Percentiles rank a stretch among this genome's conserved stretches.
phyloP scores from a whole-genome alignment of 2,797 vertebrate genomes.

The Squalus acanthias region DNA sequence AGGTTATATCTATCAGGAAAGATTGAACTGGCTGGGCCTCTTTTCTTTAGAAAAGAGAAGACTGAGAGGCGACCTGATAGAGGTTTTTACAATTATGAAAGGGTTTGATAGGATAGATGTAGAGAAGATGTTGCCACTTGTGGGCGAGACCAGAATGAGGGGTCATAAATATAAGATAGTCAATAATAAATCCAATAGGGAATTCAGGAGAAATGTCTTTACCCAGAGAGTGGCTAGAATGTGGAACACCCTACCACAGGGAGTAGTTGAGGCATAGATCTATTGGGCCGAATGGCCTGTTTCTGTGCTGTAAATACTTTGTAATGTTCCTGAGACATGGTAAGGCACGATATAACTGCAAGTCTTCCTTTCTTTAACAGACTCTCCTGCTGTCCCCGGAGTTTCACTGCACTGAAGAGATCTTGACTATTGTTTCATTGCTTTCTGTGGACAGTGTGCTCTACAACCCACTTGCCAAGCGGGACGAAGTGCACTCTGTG shows the following conservation, averaged over 20 bases:
- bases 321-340: not conserved
- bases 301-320: not conserved
- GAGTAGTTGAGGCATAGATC: not conserved
- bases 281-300: not conserved
- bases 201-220: not conserved
- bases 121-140: too few species aligned
- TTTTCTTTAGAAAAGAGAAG: too few species aligned
- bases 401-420: constrained; percentile 84
- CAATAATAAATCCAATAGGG: not conserved
- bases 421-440: constrained; percentile 83
- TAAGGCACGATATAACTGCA: not conserved
- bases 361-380: constrained; percentile 56
- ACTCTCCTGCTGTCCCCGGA: constrained; percentile 82
- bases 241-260: not conserved
- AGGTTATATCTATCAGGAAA: too few species aligned
- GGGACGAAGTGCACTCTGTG: constrained; percentile 75
- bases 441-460: constrained; percentile 89
- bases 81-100: not conserved
- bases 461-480: constrained; percentile 73
- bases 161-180: not conserved
- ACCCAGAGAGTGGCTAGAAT: not conserved
- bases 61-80: too few species aligned
- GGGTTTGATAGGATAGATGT: not conserved
- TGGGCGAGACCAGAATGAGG: not conserved
- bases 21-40: too few species aligned